Evolutionary conservation across 2,797 vertebrate genomes (phyloP), one percentile per base, ranked within the genome.

Genomic region (Lagocephalus sceleratus): DNA sequence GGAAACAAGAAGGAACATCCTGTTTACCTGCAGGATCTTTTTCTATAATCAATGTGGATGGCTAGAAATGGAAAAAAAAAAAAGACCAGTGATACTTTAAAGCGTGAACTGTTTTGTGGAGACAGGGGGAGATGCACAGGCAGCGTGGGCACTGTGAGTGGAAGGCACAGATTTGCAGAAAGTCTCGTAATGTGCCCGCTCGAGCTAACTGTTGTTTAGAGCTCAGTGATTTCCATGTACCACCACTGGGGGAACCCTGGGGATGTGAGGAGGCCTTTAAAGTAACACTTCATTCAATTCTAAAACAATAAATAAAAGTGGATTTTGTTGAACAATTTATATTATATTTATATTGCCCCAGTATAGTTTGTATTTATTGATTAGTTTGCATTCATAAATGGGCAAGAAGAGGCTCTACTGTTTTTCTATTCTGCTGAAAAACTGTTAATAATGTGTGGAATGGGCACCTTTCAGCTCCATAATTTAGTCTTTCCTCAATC

Each of bases 131-230:
- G 76, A 85, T 87, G 89, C 85, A 73, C 41, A 25, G 60, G 72
- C 84, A 63, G 53, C 43, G 68, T 66, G 75, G 32, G 40, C 65
- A 57, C 77, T 6, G 65, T 68, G 79, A 87, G 83, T 58, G 61
- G 72, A 83, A 71, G 67, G 84, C 82, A 82, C 72, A 78, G 84
- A 81, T 86, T 85, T 75, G 71, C 74, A 68, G 65, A 62, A 72
- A 77, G 71, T 79, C 82, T 86, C 85, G 81, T 85, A 89, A 86
- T 82, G 84, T 71, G 77, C 50, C 20, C 65, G 61, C 48, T 79
- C 84, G 68, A 72, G 81, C 86, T 89, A 87, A 88, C 86, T 82
- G 82, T 90, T 90, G 89, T 90, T 91, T 90, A 85, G 88, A 87
- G 88, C 85, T 87, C 87, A 83, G 85, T 89, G 84, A 86, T 87